These are phyloP conservation scores for Trimorus sp. DNA, from an alignment of 2,888 invertebrate species.

Conservation along the genomic window DNA sequence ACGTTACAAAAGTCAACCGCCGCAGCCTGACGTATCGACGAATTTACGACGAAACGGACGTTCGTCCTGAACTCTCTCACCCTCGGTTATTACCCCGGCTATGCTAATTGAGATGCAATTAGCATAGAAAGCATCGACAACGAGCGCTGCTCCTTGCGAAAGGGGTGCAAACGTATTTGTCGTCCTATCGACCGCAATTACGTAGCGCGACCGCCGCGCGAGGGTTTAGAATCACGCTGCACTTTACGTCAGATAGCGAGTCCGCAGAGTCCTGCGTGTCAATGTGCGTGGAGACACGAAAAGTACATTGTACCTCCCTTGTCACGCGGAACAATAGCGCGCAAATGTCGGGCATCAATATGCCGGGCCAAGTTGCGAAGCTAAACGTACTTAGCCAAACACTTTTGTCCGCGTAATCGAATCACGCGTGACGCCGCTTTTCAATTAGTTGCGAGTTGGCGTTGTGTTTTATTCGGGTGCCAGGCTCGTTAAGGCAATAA, in stretches of 20 bases:
- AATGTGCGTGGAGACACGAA: slow-evolving; percentile 30
- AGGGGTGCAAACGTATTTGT: slow-evolving; percentile 74
- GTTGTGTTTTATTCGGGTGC: slow-evolving; percentile 31
- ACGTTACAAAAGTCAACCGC: slow-evolving; percentile 56
- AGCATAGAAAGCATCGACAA: slow-evolving; percentile 79
- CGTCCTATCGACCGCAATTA: slow-evolving; percentile 77
- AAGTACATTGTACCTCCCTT: slow-evolving; percentile 60
- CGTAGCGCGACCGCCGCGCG: slow-evolving; percentile 63
- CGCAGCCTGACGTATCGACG: slow-evolving; percentile 75
- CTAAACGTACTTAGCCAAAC: slow-evolving; percentile 64
- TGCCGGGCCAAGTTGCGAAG: slow-evolving; percentile 53
- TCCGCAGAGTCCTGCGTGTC: background rate
- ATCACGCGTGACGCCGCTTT: slow-evolving; percentile 60
- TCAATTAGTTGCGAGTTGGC: slow-evolving; percentile 53
- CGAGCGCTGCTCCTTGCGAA: slow-evolving; percentile 66
- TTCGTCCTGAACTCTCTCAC: slow-evolving; percentile 67
- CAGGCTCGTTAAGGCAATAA: background rate
- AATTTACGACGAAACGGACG: slow-evolving; percentile 80
- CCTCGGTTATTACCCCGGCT: slow-evolving; percentile 73
- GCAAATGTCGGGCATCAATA: slow-evolving; percentile 59
- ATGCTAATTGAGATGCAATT: slow-evolving; percentile 80
- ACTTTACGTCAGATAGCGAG: slow-evolving; percentile 61
- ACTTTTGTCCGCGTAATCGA: slow-evolving; percentile 61
- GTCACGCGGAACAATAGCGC: slow-evolving; percentile 56
- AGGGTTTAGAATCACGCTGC: slow-evolving; percentile 63